These are phyloP conservation scores for Odocoileus hemionus DNA, from an alignment of 2,113 vertebrate genomes.

Conservation along the genomic window DNA sequence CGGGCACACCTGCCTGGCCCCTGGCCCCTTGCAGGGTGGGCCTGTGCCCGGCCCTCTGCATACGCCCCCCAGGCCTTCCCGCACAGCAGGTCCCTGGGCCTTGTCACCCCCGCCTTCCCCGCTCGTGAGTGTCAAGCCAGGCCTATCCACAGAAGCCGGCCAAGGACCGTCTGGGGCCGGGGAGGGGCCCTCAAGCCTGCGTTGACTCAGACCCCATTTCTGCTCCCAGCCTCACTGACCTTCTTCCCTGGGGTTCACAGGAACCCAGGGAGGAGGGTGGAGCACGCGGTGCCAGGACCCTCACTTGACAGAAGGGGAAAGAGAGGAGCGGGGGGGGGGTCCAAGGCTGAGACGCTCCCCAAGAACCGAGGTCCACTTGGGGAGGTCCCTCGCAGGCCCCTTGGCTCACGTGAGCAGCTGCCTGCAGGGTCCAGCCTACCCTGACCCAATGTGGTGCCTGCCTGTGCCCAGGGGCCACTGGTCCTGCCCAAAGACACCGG, in stretches of 20 bases:
- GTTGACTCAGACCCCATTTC: not conserved
- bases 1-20: not conserved
- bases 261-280: not conserved
- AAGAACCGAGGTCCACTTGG: not conserved
- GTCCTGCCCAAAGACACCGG: not conserved
- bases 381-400: no score
- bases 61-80: fast-evolving
- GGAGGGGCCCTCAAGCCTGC: not conserved
- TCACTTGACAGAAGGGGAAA: not conserved
- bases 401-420: not conserved
- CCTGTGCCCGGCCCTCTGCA: not conserved
- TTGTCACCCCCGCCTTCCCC: not conserved
- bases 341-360: not conserved
- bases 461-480: not conserved
- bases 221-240: not conserved
- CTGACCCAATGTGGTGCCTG: not conserved
- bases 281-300: fast-evolving
- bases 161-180: not conserved
- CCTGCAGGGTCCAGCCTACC: not conserved
- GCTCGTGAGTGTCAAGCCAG: not conserved
- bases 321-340: not conserved
- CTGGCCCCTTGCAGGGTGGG: not conserved
- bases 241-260: not conserved
- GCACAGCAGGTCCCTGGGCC: not conserved
- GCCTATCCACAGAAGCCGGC: not conserved